Evolutionary conservation across 2,113 vertebrate genomes (phyloP).

Genomic region (Emydocephalus ijimae): DNA sequence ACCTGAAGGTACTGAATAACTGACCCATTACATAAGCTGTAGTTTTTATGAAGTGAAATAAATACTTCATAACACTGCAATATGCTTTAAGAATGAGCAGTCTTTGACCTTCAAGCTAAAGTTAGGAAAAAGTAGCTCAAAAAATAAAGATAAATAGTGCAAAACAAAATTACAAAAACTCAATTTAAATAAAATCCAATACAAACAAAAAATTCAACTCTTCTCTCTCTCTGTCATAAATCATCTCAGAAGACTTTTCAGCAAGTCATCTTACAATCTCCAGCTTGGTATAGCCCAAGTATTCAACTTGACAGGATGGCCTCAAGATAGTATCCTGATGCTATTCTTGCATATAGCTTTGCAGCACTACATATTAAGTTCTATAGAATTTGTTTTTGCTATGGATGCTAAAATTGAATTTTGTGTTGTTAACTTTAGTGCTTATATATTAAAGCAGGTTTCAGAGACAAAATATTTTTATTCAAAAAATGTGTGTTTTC

Average conservation of each 20-base stretch:
- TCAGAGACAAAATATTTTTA: neutral
- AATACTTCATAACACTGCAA: neutral
- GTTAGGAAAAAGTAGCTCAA: neutral
- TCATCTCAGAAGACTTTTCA: neutral
- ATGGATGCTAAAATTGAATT: neutral
- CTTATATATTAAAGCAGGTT: neutral
- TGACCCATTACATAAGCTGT: neutral
- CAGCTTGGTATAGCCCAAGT: neutral
- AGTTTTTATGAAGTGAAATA: neutral
- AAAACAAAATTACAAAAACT: neutral
- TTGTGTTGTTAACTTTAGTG: neutral
- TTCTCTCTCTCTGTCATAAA: neutral
- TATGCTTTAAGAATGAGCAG: neutral
- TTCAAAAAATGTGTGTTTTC: neutral
- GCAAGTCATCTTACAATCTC: neutral
- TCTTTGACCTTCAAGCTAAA: neutral
- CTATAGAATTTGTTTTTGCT: neutral
- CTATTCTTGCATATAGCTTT: neutral
- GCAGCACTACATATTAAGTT: neutral
- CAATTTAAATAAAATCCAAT: neutral
- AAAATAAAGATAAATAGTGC: neutral
- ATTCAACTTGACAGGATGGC: neutral
- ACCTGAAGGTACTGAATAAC: neutral
- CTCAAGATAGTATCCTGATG: neutral
- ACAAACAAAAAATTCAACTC: neutral